These are phyloP conservation scores for Tupaia chinensis DNA, from an alignment of 2,113 vertebrate species.

Conservation along the genomic window DNA sequence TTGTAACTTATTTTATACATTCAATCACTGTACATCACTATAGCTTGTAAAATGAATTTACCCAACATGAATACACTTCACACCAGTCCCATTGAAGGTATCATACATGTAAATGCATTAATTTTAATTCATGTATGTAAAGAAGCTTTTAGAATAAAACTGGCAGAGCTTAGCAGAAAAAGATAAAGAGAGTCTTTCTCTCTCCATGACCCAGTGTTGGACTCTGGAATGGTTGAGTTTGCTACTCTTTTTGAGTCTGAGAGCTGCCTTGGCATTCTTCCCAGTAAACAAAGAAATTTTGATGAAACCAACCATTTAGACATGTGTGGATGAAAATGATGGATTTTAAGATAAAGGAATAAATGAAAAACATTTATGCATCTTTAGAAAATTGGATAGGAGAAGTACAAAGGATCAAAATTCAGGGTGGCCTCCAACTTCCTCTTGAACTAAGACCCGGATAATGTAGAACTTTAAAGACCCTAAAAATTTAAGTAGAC, in stretches of 20 bases:
- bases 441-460: background rate
- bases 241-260: background rate
- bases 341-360: background rate
- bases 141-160: conserved; percentile 6
- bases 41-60: too few relatives aligned
- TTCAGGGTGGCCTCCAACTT: background rate
- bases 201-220: background rate
- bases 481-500: background rate
- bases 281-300: background rate
- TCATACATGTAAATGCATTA: too few relatives aligned
- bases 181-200: background rate
- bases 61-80: too few relatives aligned
- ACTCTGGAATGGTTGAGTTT: background rate
- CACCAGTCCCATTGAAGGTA: too few relatives aligned
- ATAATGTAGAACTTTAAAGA: background rate
- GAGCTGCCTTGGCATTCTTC: conserved; percentile 23
- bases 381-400: background rate
- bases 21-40: too few relatives aligned
- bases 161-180: background rate
- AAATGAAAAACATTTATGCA: background rate
- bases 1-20: too few relatives aligned
- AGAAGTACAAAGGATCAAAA: background rate
- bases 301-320: conserved; percentile 9
- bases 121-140: background rate
- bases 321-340: background rate